Evolutionary conservation across 2,888 invertebrate species (phyloP), one percentile per base, ranked within the genome.

Genomic region (Pegoplata infirma): DNA sequence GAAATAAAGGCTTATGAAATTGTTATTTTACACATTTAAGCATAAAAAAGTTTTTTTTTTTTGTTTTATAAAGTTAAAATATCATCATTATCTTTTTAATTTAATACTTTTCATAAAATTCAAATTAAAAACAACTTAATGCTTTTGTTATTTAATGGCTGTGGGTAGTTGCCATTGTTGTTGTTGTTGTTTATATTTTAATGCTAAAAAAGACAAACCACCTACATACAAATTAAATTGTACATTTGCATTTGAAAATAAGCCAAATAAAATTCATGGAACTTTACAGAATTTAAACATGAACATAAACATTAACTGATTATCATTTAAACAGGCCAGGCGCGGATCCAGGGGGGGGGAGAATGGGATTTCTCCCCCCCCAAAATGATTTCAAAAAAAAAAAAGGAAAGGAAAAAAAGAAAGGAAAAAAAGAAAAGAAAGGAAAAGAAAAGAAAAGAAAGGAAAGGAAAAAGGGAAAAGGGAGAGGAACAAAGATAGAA

Each of bases 81-180:
- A 36, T 36, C 36, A 36, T 36, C 7, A 36, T 36, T 36, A 12
- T 36, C 2, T 36, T 2, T 53, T 53, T 21, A 12, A 40, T 40
- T 19, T 10, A 17, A 28, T 19, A 14, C 16, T 47, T 46, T 61
- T 47, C 25, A 46, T 14, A 44, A 46, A 59, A 59, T 61, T 47
- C 46, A 47, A 61, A 61, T 61, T 61, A 17, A 58, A 28, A 47
- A 12, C 10, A 36, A 61, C 17, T 32, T 47, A 61, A 47, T 28
- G 28, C 47, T 5, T 61, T 47, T 28, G 47, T 10, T 10, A n/a
- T 12, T 46, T 25, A 5, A 36, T 3, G 36, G n/a, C 7, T 17
- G 12, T 19, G 19, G 36, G 36, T 17, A 3, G 56, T 10, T 17
- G 55, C 7, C 7, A 36, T 25, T 25, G 6, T 25, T 25, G 25